A percentile compares a stretch with the other conserved stretches of the same genome.
Conservation (phyloP, 1,140 invertebrate genomes). For the Eurosta solidaginis region DNA sequence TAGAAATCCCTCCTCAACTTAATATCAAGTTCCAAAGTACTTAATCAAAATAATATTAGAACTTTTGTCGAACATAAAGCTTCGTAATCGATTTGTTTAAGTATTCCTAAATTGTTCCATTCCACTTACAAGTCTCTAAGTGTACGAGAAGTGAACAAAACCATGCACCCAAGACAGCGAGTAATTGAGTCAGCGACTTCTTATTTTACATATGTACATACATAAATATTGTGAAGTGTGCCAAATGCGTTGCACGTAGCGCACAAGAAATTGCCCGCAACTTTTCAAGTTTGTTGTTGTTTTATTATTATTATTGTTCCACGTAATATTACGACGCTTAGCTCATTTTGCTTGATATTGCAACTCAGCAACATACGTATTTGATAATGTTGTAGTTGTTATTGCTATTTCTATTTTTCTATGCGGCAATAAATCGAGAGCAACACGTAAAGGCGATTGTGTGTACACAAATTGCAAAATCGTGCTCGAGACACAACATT, state of each 20-base stretch:
- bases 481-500: slow-evolving; percentile 17
- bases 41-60: no score
- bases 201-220: no score
- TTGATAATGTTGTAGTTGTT: slow-evolving; percentile 12
- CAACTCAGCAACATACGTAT: neutral
- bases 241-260: slow-evolving; percentile 21
- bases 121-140: no score
- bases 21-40: no score
- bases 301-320: slow-evolving; percentile 1
- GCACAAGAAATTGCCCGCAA: neutral
- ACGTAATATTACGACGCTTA: slow-evolving; percentile 17
- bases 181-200: neutral
- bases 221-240: slow-evolving; percentile 4
- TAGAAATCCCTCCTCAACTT: no score
- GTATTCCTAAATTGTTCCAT: no score
- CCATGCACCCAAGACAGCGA: no score
- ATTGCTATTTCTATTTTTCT: neutral
- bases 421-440: slow-evolving; percentile 25
- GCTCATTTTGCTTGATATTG: slow-evolving; percentile 3
- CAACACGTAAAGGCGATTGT: slow-evolving; percentile 22
- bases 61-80: no score
- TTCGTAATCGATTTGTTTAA: no score
- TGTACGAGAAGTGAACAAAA: no score
- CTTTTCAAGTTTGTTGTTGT: slow-evolving; percentile 2
- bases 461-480: slow-evolving; percentile 28